A percentile compares a stretch with the other conserved stretches of the same genome.
Evolutionary conservation across 2,797 vertebrate genomes (phyloP).

Genomic region (Anas flavirostris): DNA sequence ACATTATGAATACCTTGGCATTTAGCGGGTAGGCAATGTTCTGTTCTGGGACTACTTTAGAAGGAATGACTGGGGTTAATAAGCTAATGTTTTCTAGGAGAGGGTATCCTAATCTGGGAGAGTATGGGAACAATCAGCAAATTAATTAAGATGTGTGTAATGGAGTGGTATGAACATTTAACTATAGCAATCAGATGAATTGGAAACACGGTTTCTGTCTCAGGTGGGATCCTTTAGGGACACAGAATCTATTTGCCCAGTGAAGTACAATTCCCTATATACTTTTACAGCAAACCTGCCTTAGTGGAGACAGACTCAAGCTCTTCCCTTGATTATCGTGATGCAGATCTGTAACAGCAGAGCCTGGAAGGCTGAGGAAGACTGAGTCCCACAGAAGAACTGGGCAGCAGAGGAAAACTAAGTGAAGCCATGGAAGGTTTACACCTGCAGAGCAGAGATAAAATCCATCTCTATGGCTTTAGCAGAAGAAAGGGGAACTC

Average conservation of each 20-base stretch:
- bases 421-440: background rate
- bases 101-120: constrained; percentile 18
- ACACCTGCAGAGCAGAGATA: background rate
- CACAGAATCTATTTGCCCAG: background rate
- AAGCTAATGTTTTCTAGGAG: constrained; percentile 33
- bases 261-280: background rate
- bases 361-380: background rate
- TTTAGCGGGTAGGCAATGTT: constrained; percentile 15
- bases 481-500: background rate
- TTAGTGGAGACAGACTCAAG: background rate
- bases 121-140: constrained; percentile 16
- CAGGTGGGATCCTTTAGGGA: constrained; percentile 4
- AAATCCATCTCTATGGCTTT: background rate
- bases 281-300: background rate
- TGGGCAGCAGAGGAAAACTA: background rate
- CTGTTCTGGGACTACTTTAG: constrained; percentile 24
- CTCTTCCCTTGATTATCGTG: background rate
- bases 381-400: background rate
- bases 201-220: background rate
- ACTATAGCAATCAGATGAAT: background rate
- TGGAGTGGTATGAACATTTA: constrained; percentile 19
- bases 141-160: constrained; percentile 51
- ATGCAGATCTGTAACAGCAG: background rate
- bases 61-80: constrained; percentile 37
- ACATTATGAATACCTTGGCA: constrained; percentile 28